These are phyloP conservation scores for Callyntrura guangdongensis DNA, from an alignment of 2,888 invertebrate genomes.

Conservation along the genomic window DNA sequence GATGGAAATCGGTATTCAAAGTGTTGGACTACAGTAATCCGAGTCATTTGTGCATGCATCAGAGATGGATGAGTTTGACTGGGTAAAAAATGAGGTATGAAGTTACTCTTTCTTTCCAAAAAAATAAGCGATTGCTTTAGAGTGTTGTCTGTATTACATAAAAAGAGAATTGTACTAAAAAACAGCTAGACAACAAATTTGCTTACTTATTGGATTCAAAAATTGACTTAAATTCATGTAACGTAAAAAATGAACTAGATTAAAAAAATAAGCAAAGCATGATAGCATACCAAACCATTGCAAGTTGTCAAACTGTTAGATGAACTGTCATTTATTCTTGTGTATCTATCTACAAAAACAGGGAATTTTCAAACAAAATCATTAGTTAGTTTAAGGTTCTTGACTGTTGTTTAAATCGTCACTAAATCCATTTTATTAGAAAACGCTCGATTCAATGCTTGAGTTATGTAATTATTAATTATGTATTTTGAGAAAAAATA, in stretches of 20 bases:
- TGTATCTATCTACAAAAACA: too few species aligned
- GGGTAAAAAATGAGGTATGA: constrained; percentile 59
- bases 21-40: constrained; percentile 72
- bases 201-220: neutral
- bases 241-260: constrained; percentile 28
- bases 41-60: constrained; percentile 76
- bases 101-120: constrained; percentile 15
- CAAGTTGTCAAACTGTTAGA: too few species aligned
- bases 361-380: too few species aligned
- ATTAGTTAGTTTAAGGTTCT: too few species aligned
- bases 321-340: too few species aligned
- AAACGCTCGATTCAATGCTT: too few species aligned
- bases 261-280: neutral
- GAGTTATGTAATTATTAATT: too few species aligned
- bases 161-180: neutral
- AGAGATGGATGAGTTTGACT: constrained; percentile 73
- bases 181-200: neutral
- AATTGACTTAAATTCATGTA: constrained; percentile 16
- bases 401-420: too few species aligned
- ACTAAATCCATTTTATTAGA: too few species aligned
- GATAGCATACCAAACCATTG: too few species aligned
- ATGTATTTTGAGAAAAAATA: too few species aligned
- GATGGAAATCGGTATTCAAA: constrained; percentile 76
- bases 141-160: neutral
- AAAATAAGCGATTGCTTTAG: constrained; percentile 4